Evolutionary conservation across 2,113 vertebrate species (phyloP).

Genomic region (Phylloscopus whistleri): DNA sequence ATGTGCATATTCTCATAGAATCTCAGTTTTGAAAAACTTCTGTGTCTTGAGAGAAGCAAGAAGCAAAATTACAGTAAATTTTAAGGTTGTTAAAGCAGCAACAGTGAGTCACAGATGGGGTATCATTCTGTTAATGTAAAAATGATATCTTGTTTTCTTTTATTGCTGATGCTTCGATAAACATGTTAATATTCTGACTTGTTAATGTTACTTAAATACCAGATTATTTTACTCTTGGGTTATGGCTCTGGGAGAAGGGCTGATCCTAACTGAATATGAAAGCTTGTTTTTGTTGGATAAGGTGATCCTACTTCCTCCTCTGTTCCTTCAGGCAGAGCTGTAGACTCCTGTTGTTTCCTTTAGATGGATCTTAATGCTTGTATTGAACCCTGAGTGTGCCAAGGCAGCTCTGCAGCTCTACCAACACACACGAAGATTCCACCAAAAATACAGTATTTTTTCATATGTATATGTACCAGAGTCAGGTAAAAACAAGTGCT

Average conservation of each 20-base stretch:
- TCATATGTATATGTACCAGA: not conserved
- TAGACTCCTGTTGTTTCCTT: not conserved
- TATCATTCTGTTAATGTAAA: not conserved
- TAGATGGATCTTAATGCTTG: not conserved
- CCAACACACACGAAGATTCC: not conserved
- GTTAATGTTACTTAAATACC: not conserved
- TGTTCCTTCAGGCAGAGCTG: not conserved
- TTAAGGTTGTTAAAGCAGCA: not conserved
- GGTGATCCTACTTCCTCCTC: not conserved
- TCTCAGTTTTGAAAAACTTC: not conserved
- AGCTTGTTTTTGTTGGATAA: not conserved
- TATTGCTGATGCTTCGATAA: not conserved
- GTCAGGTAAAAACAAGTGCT: not conserved
- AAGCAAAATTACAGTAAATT: not conserved
- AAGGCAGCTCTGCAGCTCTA: not conserved
- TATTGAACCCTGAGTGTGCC: not conserved
- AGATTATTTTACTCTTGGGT: not conserved
- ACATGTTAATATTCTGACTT: not conserved
- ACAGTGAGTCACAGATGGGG: not conserved
- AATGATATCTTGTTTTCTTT: not conserved
- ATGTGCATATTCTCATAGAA: not conserved
- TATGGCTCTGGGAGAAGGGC: not conserved
- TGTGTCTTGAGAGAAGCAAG: not conserved
- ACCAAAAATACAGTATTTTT: not conserved
- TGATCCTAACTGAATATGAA: not conserved